Percentiles rank a stretch among this genome's conserved stretches.
These are phyloP conservation scores for Gonatopus flavifemur DNA, from an alignment of 1,140 invertebrate species.

Conservation along the genomic window DNA sequence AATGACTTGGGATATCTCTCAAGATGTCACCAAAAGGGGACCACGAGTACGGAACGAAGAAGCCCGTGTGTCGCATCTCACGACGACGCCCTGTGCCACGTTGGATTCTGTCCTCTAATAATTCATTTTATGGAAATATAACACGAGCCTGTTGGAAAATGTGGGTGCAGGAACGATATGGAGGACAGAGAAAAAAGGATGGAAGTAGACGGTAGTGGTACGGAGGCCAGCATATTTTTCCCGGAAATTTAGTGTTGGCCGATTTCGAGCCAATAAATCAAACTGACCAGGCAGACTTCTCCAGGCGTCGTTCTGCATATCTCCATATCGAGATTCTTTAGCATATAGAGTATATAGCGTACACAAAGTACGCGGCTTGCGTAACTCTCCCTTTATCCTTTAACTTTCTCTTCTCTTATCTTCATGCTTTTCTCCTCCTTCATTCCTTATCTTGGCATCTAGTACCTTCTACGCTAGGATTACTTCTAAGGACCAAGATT, in stretches of 20 bases:
- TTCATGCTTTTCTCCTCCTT: slow-evolving; percentile 1
- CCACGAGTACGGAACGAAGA: slow-evolving; percentile 8
- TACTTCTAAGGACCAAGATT: slow-evolving; percentile 8
- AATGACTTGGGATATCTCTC: too few species aligned
- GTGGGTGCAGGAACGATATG: slow-evolving; percentile 3
- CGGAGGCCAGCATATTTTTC: slow-evolving; percentile 53
- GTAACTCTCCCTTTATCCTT: slow-evolving; percentile 25
- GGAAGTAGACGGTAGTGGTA: slow-evolving; percentile 2
- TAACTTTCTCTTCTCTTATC: neutral
- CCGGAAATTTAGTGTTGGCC: slow-evolving; percentile 50
- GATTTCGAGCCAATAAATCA: slow-evolving; percentile 55
- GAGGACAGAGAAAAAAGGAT: neutral
- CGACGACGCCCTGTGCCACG: slow-evolving; percentile 9
- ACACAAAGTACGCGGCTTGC: too few species aligned
- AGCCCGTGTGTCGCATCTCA: neutral
- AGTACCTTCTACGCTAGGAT: slow-evolving; percentile 10
- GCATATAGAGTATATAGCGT: slow-evolving; percentile 50
- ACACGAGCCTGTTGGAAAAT: slow-evolving; percentile 8
- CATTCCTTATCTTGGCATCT: too few species aligned
- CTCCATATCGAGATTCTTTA: slow-evolving; percentile 49
- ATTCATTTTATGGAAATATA: slow-evolving; percentile 58
- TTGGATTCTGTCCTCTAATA: slow-evolving; percentile 40
- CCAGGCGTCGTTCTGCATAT: slow-evolving; percentile 22
- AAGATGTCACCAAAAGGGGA: too few species aligned
- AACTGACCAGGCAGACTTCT: slow-evolving; percentile 45